These are phyloP conservation scores for Climacteris rufus DNA, from an alignment of 2,113 vertebrate genomes.

Conservation along the genomic window DNA sequence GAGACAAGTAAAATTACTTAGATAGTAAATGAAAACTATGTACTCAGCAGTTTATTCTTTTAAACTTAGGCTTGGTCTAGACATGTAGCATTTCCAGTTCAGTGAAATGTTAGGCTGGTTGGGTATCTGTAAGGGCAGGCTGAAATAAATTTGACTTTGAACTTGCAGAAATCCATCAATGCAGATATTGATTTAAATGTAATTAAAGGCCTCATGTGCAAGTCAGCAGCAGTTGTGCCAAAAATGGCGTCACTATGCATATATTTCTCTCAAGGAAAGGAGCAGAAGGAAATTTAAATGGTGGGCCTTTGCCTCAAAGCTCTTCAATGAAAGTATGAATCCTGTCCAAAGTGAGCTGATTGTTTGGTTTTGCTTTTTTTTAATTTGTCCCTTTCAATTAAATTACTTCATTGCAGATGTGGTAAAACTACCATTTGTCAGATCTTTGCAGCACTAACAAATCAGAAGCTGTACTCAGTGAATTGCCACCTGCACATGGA, in stretches of 20 bases:
- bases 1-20: background rate
- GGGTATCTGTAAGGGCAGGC: background rate
- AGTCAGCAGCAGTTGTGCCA: background rate
- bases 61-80: background rate
- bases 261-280: background rate
- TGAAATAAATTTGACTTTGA: background rate
- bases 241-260: background rate
- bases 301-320: background rate
- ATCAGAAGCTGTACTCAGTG: constrained; percentile 84
- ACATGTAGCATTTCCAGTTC: background rate
- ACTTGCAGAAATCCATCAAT: background rate
- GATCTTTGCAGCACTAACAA: constrained; percentile 85
- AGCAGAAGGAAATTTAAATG: background rate
- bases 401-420: constrained; percentile 75
- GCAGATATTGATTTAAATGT: background rate
- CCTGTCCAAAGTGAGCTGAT: background rate
- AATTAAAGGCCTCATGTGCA: background rate
- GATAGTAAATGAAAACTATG: background rate
- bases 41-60: background rate
- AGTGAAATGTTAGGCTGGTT: background rate
- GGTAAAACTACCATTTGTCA: constrained; percentile 98
- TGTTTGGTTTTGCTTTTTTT: background rate
- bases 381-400: background rate
- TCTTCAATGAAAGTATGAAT: background rate
- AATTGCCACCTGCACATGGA: constrained; percentile 98